Percentiles rank a stretch among this genome's conserved stretches.
Evolutionary conservation across 2,113 vertebrate species (phyloP).

Genomic region (Tragelaphus strepsiceros): DNA sequence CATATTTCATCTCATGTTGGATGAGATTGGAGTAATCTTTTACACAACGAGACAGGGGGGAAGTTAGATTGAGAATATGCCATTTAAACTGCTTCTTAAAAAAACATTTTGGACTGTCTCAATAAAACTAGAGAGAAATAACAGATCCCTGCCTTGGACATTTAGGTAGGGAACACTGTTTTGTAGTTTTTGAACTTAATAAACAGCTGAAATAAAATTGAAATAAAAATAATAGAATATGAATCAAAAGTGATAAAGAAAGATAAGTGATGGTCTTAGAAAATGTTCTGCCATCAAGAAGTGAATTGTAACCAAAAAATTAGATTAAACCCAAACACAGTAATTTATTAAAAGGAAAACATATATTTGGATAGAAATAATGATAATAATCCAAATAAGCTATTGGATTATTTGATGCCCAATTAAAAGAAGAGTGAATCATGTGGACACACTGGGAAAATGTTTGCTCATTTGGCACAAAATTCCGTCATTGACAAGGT

Average conservation of each 20-base stretch:
- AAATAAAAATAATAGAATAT: not conserved
- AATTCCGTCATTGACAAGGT: not conserved
- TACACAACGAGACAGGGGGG: not conserved
- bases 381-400: not conserved
- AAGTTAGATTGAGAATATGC: not conserved
- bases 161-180: not conserved
- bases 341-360: not conserved
- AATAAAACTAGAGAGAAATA: not conserved
- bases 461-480: not conserved
- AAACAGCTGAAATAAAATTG: not conserved
- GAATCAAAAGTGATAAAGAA: not conserved
- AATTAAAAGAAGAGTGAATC: not conserved
- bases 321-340: not conserved
- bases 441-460: not conserved
- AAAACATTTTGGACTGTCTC: not conserved
- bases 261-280: not conserved
- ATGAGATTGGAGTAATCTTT: not conserved
- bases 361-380: not conserved
- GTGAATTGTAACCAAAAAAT: not conserved
- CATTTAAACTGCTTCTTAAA: not conserved
- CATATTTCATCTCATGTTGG: not conserved
- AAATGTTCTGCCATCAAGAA: not conserved
- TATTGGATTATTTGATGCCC: not conserved
- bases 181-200: not conserved
- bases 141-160: not conserved